These are phyloP conservation scores for Cylloceria caligata DNA, from an alignment of 2,888 invertebrate genomes.

Conservation along the genomic window DNA sequence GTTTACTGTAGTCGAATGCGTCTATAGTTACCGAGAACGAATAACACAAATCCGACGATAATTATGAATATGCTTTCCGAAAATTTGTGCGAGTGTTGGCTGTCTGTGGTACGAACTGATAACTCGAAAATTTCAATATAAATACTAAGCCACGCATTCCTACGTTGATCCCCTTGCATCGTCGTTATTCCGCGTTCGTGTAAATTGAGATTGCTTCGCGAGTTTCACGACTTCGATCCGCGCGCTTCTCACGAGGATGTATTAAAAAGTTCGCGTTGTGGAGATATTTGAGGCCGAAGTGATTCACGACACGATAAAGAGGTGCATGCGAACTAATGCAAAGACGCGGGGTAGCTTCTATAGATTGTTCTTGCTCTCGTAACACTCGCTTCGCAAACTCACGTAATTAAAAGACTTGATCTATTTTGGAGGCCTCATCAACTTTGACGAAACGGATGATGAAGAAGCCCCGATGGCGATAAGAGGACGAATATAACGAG, in stretches of 20 bases:
- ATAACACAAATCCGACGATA: no score
- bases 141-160: no score
- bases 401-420: slow-evolving; percentile 26
- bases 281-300: slow-evolving; percentile 1
- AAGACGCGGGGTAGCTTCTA: neutral
- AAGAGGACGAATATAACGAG: neutral
- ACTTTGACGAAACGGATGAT: neutral
- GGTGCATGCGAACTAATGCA: neutral
- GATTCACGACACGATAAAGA: slow-evolving; percentile 1
- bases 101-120: no score
- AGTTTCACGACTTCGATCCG: slow-evolving; percentile 22
- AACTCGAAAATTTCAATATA: no score
- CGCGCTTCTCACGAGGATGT: neutral
- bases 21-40: no score
- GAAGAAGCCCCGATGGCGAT: neutral
- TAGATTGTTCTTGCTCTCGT: neutral
- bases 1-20: no score
- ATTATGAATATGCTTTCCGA: neutral
- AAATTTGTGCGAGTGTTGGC: no score
- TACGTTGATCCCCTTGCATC: neutral
- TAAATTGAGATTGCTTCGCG: slow-evolving; percentile 32
- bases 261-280: neutral
- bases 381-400: neutral
- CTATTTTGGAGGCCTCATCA: neutral
- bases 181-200: neutral